Evolutionary conservation across 1,140 invertebrate genomes (phyloP), one percentile per base, ranked within the genome.

Genomic region (Sesamia nonagrioides): DNA sequence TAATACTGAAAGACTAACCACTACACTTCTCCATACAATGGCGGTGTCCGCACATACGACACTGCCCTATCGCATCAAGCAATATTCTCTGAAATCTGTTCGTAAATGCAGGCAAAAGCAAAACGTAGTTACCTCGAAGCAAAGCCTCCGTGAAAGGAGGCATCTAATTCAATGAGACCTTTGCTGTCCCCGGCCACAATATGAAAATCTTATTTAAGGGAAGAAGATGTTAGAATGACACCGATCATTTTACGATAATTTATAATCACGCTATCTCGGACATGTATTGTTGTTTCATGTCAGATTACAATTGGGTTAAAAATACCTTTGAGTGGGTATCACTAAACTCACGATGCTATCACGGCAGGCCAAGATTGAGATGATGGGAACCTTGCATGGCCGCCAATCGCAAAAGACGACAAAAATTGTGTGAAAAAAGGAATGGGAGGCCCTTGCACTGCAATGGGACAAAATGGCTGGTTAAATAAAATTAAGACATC

Each of bases 181-280:
- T 68, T 72, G 37, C 71, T 42, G 60, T 45, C 71, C 69, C 40
- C n/a, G 58, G 58, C 40, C 74, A 63, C 79, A 81, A 81, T 81
- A 81, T 81, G 68, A 81, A 73, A 81, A 81, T 81, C 79, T 75
- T 77, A 79, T 79, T 82, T 79, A 71, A 72, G 35, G n/a, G 15
- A 42, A 27, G 66, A 17, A 21, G 17, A 6, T 69, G 33, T 50
- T n/a, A n/a, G 0, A 42, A 15, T 27, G 1, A 0, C 0, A 18
- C 6, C 5, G 66, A n/a, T 50, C 7, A 33, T 50, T 17, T 69
- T 69, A 21, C 66, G 66, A 69, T 50, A 69, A 0, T 69, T 50
- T 69, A 17, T 27, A 27, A 27, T 27, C 27, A 27, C 27, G 27
- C 27, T 3, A 27, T 27, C 27, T 1, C 27, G 27, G 27, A 27